These are phyloP conservation scores for Agrotis segetum DNA, from an alignment of 2,888 invertebrate species.

Conservation along the genomic window DNA sequence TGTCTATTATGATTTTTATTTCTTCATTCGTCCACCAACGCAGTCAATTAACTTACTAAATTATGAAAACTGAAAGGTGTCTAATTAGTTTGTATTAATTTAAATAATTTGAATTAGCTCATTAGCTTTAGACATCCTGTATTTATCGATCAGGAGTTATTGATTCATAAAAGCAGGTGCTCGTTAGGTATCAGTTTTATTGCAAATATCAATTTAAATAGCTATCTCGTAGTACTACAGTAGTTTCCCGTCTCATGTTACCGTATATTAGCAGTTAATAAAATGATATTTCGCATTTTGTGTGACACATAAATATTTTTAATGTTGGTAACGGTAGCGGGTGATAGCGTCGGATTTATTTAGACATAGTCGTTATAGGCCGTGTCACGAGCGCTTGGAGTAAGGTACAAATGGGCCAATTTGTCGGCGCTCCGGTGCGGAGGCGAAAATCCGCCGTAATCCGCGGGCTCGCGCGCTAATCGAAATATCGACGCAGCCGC, in stretches of 20 bases:
- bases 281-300: slow-evolving; percentile 40
- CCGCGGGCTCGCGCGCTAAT: slow-evolving; percentile 87
- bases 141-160: slow-evolving; percentile 41
- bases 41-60: slow-evolving; percentile 14
- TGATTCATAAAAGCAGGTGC: slow-evolving; percentile 49
- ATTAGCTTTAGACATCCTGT: slow-evolving; percentile 14
- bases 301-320: slow-evolving; percentile 25
- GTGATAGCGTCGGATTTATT: slow-evolving; percentile 56
- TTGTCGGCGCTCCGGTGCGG: slow-evolving; percentile 81
- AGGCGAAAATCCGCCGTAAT: slow-evolving; percentile 90
- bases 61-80: slow-evolving; percentile 18
- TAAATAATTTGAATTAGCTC: slow-evolving; percentile 23
- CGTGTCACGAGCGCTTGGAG: slow-evolving; percentile 64
- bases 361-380: slow-evolving; percentile 55
- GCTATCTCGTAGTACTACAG: slow-evolving; percentile 42
- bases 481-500: slow-evolving; percentile 87
- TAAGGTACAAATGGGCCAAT: slow-evolving; percentile 87
- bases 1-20: slow-evolving; percentile 39
- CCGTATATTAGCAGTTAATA: slow-evolving; percentile 28
- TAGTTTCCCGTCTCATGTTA: slow-evolving; percentile 37
- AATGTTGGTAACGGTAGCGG: slow-evolving; percentile 32
- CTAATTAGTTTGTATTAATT: slow-evolving; percentile 37
- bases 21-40: slow-evolving; percentile 21
- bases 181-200: slow-evolving; percentile 44
- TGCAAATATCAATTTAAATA: slow-evolving; percentile 43